Percentiles rank a stretch among this genome's conserved stretches.
Evolutionary conservation across 2,113 vertebrate species (phyloP).

Genomic region (Physeter macrocephalus): DNA sequence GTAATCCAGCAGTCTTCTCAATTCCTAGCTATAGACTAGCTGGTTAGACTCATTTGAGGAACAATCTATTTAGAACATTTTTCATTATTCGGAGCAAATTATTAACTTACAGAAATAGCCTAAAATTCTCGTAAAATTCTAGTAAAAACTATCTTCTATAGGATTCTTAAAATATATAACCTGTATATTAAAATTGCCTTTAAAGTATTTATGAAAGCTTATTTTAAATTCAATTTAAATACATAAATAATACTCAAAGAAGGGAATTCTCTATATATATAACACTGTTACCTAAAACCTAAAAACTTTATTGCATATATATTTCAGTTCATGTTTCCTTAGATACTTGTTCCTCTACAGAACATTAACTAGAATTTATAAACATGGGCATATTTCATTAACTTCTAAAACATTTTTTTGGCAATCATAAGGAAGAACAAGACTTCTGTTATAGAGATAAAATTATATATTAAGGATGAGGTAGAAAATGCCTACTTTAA

Average conservation of each 20-base stretch:
- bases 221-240: not conserved
- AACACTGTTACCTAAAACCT: not conserved
- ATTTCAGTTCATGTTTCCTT: not conserved
- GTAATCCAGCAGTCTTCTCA: not conserved
- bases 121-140: not conserved
- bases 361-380: not conserved
- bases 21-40: not conserved
- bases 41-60: not conserved
- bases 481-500: not conserved
- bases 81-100: not conserved
- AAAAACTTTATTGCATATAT: not conserved
- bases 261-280: not conserved
- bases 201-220: not conserved
- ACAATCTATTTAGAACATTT: not conserved
- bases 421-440: not conserved
- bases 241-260: not conserved
- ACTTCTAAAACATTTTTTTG: not conserved
- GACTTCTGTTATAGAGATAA: not conserved
- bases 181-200: not conserved
- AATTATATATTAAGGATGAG: not conserved
- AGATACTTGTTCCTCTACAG: not conserved
- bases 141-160: not conserved
- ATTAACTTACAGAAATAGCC: not conserved
- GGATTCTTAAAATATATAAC: not conserved
- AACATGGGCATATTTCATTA: not conserved